Evolutionary conservation across 1,140 invertebrate species (phyloP).

Genomic region (Diprion similis): DNA sequence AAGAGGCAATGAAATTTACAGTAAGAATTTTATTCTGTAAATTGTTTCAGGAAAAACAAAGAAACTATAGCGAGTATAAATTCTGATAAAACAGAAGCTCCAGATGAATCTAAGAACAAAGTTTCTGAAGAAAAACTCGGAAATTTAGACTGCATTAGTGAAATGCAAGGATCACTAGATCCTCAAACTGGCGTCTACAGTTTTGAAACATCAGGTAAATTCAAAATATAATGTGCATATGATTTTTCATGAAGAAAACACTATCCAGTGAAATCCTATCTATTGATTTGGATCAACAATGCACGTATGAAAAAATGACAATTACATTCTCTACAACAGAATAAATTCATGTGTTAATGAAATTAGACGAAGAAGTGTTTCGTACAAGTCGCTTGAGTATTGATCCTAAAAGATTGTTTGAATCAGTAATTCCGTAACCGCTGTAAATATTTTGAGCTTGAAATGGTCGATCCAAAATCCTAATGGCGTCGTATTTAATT

Average conservation of each 20-base stretch:
- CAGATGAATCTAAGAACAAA: not conserved
- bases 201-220: conserved; percentile 37
- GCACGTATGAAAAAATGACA: no score
- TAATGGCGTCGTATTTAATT: no score
- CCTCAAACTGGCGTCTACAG: conserved; percentile 45
- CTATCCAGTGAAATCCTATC: no score
- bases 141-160: conserved; percentile 8
- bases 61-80: not conserved
- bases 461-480: no score
- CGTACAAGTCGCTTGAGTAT: no score
- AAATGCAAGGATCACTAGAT: conserved; percentile 40
- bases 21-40: not conserved
- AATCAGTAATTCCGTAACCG: no score
- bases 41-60: not conserved
- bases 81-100: not conserved
- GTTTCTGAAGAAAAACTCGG: not conserved
- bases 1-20: not conserved
- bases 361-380: no score
- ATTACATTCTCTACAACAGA: no score
- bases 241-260: not conserved
- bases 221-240: not conserved
- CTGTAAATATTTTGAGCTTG: no score
- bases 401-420: no score
- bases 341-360: no score
- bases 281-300: no score